Percentiles rank a stretch among this genome's conserved stretches.
These are phyloP conservation scores for Stercorarius parasiticus DNA, from an alignment of 2,113 vertebrate genomes.

Conservation along the genomic window DNA sequence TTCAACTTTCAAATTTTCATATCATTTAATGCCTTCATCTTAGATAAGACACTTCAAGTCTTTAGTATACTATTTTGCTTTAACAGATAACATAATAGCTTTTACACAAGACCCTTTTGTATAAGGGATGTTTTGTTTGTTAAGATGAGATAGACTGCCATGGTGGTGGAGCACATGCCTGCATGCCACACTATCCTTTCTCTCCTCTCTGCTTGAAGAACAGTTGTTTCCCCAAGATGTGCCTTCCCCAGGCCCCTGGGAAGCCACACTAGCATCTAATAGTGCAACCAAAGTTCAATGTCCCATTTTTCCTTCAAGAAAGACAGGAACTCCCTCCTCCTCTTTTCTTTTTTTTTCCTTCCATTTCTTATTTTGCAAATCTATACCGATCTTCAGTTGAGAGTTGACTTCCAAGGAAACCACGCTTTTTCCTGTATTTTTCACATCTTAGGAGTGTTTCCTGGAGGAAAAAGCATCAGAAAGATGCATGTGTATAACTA, in stretches of 20 bases:
- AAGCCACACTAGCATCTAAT: neutral
- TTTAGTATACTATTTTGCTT: neutral
- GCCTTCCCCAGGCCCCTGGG: neutral
- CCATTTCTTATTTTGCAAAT: neutral
- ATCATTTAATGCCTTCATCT: neutral
- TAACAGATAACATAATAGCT: neutral
- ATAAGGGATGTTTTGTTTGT: neutral
- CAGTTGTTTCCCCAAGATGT: neutral
- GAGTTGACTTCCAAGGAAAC: neutral
- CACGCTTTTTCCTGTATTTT: neutral
- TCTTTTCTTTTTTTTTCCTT: neutral
- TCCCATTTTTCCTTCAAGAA: neutral
- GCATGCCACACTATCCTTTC: neutral
- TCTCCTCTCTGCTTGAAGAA: neutral
- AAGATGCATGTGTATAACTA: neutral
- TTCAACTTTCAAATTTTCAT: neutral
- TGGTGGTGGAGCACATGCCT: too few species aligned
- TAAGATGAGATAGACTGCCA: neutral
- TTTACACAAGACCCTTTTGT: neutral
- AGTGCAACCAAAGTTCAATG: neutral
- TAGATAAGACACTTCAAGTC: neutral
- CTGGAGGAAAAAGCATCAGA: neutral
- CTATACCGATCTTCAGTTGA: neutral
- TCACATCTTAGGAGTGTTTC: neutral
- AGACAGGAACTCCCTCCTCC: accelerated